Base-by-base conservation (phyloP, 2,797 vertebrate genomes). In the Rhinella marina region DNA sequence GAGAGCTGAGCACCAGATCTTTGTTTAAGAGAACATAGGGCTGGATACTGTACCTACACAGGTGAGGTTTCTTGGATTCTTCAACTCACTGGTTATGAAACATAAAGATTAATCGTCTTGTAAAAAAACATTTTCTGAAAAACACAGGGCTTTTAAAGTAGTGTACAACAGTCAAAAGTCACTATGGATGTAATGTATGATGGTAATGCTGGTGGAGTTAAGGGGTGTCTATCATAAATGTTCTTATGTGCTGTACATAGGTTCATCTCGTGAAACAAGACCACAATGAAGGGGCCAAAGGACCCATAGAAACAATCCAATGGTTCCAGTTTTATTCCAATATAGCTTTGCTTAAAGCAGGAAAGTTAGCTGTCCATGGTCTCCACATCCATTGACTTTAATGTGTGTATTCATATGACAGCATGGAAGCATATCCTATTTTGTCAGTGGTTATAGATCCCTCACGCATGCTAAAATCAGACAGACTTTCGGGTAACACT, bases 1-100 rank as follows among this genome's bases (percentile, higher is more conserved):
- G 75, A 88, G n/a, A 84, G 41, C 52, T 87, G 48, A 48, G 82
- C 59, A 27, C 82, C 84, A 70, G 66, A 88, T 61, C 48, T 11
- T 0, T 59, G 54, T 3, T 54, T 56, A 57, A 57, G 57, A 52
- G 57, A 64, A 85, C n/a, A 50, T 41, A 27, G n/a, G 27, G 50
- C 19, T 41, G 23, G 68, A n/a, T 68, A n/a, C 52, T 14, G 21
- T 21, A 50, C 64, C 64, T 82, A 8, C 8, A 59, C 19, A 13
- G 8, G 48, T 27, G 12, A 68, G 62, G 13, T 9, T 66, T 52
- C 10, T 32, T 10, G 16, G 81, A 27, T 19, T 82, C 19, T 82
- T 70, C 29, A 27, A 14, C 41, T 7, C 5, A 41, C 14, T 70
- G 81, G 12, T 82, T 73, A 75, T 56, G 6, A 59, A 48, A 59